A percentile compares a stretch with the other conserved stretches of the same genome.
These are phyloP conservation scores for Meiosimyza platycephala DNA, from an alignment of 2,888 invertebrate species.

Conservation along the genomic window DNA sequence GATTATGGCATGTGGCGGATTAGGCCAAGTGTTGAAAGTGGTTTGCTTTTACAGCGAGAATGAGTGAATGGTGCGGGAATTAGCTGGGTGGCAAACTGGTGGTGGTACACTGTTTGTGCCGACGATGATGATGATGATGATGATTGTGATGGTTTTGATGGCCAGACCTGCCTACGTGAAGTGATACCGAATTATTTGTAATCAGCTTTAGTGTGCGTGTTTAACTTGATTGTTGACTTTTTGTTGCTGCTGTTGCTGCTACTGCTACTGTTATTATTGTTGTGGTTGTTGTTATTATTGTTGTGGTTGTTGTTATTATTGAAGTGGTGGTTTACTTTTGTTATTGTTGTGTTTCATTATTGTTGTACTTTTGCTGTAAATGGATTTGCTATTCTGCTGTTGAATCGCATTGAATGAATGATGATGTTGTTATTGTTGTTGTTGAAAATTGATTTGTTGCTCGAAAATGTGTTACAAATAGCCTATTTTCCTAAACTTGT, in stretches of 20 bases:
- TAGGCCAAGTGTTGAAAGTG: neutral
- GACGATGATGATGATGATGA: neutral
- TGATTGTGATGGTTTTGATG: neutral
- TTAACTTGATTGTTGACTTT: constrained; percentile 60
- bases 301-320: constrained; percentile 29
- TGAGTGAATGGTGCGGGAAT: neutral
- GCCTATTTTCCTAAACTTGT: neutral
- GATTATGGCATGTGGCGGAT: constrained; percentile 19
- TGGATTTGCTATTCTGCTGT: neutral
- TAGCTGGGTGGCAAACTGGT: neutral
- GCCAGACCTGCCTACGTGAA: constrained; percentile 5
- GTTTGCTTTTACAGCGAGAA: neutral
- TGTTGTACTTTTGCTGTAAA: neutral
- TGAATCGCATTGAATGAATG: constrained; percentile 9
- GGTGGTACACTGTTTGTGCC: neutral
- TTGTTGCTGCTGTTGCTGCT: constrained; percentile 21
- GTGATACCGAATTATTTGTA: constrained; percentile 30
- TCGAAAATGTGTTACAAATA: constrained; percentile 24
- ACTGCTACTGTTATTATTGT: neutral
- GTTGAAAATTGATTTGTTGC: constrained; percentile 23
- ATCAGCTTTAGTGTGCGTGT: constrained; percentile 45
- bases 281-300: neutral
- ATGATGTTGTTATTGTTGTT: neutral
- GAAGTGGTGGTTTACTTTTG: constrained; percentile 13
- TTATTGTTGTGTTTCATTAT: neutral